Conservation (phyloP, 1,140 invertebrate genomes). For the Goniozus legneri region DNA sequence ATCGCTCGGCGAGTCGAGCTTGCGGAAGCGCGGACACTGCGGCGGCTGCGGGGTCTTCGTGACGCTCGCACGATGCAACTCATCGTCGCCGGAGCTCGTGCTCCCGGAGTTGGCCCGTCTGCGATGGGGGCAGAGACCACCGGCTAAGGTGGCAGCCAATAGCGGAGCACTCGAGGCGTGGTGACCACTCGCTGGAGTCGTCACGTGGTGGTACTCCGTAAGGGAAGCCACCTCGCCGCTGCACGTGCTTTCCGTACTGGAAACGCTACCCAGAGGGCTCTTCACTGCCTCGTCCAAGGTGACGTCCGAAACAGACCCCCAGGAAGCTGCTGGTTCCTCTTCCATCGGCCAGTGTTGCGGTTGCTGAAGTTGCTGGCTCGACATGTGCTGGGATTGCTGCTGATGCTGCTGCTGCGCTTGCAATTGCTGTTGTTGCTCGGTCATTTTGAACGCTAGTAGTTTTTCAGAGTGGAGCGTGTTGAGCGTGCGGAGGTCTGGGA, state of each 20-base stretch:
- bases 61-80: constrained; percentile 64
- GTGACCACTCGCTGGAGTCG: constrained; percentile 38
- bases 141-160: constrained; percentile 73
- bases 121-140: constrained; percentile 63
- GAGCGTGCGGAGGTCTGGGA: constrained; percentile 89
- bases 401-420: constrained; percentile 58
- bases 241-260: constrained; percentile 76
- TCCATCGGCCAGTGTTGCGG: constrained; percentile 55
- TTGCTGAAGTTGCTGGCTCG: constrained; percentile 54
- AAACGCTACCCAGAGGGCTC: constrained; percentile 79
- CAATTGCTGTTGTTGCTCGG: constrained; percentile 77
- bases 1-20: constrained; percentile 85
- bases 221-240: constrained; percentile 62
- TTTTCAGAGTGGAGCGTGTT: constrained; percentile 97
- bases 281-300: constrained; percentile 75
- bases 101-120: constrained; percentile 74
- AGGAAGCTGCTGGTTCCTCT: constrained; percentile 51
- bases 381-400: constrained; percentile 24
- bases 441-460: constrained; percentile 87
- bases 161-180: constrained; percentile 66
- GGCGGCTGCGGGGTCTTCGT: constrained; percentile 55
- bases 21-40: constrained; percentile 64
- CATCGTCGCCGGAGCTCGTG: constrained; percentile 73
- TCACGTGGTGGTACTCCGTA: constrained; percentile 59
- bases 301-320: constrained; percentile 68